Conservation (phyloP, 2,797 vertebrate genomes). For the Microchirus variegatus region DNA sequence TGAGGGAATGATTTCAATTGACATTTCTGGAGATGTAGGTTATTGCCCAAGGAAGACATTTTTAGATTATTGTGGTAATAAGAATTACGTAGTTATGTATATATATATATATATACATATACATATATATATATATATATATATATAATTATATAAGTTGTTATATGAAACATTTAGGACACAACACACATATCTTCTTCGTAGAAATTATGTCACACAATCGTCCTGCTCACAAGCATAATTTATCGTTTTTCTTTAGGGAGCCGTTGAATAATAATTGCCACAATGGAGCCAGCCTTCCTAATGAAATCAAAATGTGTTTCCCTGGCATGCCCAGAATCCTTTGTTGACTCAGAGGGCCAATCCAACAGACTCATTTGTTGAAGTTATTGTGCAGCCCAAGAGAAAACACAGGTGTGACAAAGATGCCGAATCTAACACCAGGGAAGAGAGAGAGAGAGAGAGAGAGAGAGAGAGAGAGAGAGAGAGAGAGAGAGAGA, state of each 20-base stretch:
- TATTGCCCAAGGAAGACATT: no score
- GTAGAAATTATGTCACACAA: slow-evolving; percentile 1
- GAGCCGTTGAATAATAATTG: slow-evolving; percentile 12
- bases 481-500: slow-evolving; percentile 56
- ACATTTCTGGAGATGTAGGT: no score
- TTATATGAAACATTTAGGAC: neutral
- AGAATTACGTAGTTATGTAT: neutral
- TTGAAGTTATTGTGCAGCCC: slow-evolving; percentile 49
- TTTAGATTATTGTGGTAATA: no score
- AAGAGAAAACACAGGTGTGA: slow-evolving; percentile 73
- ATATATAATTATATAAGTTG: neutral
- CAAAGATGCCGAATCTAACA: slow-evolving; percentile 49
- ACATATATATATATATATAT: neutral
- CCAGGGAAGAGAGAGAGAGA: slow-evolving; percentile 41
- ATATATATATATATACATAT: neutral
- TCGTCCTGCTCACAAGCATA: slow-evolving; percentile 10
- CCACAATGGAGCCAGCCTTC: slow-evolving; percentile 12
- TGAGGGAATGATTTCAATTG: no score
- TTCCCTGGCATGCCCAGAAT: slow-evolving; percentile 23
- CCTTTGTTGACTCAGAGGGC: slow-evolving; percentile 42
- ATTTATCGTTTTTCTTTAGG: slow-evolving; percentile 7
- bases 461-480: slow-evolving; percentile 57
- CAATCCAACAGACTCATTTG: slow-evolving; percentile 46
- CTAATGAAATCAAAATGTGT: slow-evolving; percentile 39
- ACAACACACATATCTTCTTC: neutral